Conservation (phyloP, 2,113 vertebrate species). For the Ceuthmochares aereus region DNA sequence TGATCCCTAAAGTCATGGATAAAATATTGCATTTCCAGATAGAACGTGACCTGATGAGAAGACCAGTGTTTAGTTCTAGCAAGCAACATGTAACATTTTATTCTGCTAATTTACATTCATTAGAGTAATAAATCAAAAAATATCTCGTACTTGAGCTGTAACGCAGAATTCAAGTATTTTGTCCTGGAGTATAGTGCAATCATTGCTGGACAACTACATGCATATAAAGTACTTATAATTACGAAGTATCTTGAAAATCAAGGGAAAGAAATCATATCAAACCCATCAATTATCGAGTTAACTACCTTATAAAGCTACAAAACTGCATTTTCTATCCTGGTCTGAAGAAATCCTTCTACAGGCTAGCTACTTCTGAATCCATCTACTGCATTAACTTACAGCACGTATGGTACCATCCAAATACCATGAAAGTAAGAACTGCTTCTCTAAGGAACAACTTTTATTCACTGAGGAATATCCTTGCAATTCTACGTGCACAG, state of each 20-base stretch:
- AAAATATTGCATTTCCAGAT: background rate
- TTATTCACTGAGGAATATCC: background rate
- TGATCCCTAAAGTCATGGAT: background rate
- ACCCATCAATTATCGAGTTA: background rate
- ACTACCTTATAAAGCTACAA: background rate
- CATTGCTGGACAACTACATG: background rate
- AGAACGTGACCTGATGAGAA: background rate
- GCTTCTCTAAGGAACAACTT: background rate
- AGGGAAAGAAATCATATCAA: background rate
- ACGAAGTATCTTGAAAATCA: background rate
- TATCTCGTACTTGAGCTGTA: background rate
- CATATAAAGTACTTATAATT: background rate
- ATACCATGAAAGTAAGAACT: background rate
- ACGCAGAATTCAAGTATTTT: background rate
- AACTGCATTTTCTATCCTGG: background rate
- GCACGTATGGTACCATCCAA: background rate
- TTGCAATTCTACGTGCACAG: background rate
- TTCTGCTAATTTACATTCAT: background rate
- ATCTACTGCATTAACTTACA: background rate
- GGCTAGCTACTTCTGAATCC: background rate
- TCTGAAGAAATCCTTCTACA: background rate
- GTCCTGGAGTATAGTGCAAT: background rate
- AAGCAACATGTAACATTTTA: background rate
- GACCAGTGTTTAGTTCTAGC: background rate
- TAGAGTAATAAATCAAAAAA: background rate